Evolutionary conservation across 2,113 vertebrate species (phyloP).

Genomic region (Phalacrocorax pelagicus): DNA sequence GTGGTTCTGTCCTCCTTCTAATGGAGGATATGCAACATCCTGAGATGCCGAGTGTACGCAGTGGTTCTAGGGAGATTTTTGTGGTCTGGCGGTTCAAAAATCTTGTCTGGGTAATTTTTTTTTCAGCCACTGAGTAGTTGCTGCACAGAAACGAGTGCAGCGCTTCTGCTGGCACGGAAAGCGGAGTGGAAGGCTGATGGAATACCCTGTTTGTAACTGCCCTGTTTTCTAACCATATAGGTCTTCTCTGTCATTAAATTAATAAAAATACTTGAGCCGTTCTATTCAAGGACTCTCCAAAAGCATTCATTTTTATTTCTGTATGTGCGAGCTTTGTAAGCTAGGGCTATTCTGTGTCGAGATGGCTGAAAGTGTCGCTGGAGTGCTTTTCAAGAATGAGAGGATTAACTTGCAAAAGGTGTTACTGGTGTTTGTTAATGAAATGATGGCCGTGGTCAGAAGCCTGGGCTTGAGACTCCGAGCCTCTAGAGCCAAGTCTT

Average conservation of each 20-base stretch:
- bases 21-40: neutral
- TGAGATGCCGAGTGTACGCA: neutral
- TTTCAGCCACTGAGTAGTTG: neutral
- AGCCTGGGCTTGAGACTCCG: neutral
- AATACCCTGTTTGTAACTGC: neutral
- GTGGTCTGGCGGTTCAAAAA: neutral
- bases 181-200: neutral
- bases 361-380: neutral
- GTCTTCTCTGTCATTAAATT: neutral
- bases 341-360: neutral
- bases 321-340: neutral
- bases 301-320: neutral
- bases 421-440: fast-evolving
- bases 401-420: neutral
- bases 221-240: neutral
- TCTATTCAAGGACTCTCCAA: neutral
- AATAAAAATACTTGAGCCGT: neutral
- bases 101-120: neutral
- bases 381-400: neutral
- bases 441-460: neutral
- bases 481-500: neutral
- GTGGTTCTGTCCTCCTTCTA: neutral
- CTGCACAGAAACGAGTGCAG: neutral
- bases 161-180: fast-evolving
- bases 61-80: neutral